Evolutionary conservation across 2,888 invertebrate species (phyloP), one percentile per base, ranked within the genome.

Genomic region (Amblyjoppa proteus): DNA sequence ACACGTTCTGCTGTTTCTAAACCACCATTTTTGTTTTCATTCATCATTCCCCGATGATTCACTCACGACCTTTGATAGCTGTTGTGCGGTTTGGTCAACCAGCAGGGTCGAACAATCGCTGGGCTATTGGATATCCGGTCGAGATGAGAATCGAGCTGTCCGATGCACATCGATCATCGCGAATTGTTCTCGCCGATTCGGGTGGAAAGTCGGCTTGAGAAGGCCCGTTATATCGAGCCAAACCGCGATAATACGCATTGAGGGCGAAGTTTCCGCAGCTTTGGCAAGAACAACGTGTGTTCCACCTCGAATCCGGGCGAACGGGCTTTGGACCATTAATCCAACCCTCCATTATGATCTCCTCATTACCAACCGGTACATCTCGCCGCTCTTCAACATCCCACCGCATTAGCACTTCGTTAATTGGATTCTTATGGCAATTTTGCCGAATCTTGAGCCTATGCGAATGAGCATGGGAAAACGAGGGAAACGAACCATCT

Each of bases 141-240:
- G 34, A 64, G 64, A 64, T 7, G 64, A 16, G 64, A 64, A 64
- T 34, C 31, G 31, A 11, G 28, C 61, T 16, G 79, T 64, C 64
- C 34, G n/a, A 64, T 38, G 49, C 61, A 11, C 71, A 79, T 79
- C 79, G 71, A 79, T 79, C 79, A 79, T 79, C 64, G 34, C 25
- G 25, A 64, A 71, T 79, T 64, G 64, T 70, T 25, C 61, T 38
- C 38, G 71, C 64, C 79, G 71, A 71, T 79, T 64, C 79, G 61
- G 3, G 61, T 20, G n/a, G 71, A 79, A 79, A 25, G 71, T 71
- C 25, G 25, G 51, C 51, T 79, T 38, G 49, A 64, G 11, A 79
- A 51, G 49, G 25, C 71, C 16, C 71, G 38, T 71, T 71, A 49
- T 41, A 28, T 34, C 31, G 51, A 71, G 28, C 51, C 70, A 20